Percentiles rank a stretch among this genome's conserved stretches.
Conservation (phyloP, 2,888 invertebrate species). For the Erebia aethiops region DNA sequence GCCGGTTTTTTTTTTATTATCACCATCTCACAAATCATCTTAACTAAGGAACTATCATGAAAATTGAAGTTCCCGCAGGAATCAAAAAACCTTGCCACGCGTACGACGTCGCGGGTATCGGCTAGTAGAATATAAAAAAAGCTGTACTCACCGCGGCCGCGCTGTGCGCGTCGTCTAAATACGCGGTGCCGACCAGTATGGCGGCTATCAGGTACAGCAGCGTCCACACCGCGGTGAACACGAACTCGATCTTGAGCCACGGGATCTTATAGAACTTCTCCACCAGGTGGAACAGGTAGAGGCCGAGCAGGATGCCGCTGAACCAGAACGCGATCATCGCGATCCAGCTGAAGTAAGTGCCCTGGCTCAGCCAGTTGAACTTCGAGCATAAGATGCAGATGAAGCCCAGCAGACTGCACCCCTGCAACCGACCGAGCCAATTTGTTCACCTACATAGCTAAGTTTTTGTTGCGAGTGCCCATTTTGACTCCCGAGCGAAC, state of each 20-base stretch:
- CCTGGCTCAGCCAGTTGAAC: conserved; percentile 79
- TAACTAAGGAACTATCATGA: too few relatives aligned
- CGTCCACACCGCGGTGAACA: conserved; percentile 89
- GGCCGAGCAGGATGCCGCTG: conserved; percentile 88
- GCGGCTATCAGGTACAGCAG: conserved; percentile 90
- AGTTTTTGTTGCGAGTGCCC: too few relatives aligned
- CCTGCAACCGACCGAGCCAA: conserved; percentile 62
- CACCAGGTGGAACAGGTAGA: conserved; percentile 93
- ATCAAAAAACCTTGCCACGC: too few relatives aligned
- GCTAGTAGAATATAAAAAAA: too few relatives aligned
- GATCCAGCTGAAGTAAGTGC: conserved; percentile 89
- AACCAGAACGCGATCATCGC: conserved; percentile 94
- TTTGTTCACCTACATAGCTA: too few relatives aligned
- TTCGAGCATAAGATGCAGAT: conserved; percentile 88
- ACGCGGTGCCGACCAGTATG: conserved; percentile 84
- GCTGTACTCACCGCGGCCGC: conserved; percentile 88
- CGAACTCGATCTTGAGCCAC: conserved; percentile 92
- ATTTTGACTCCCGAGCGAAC: too few relatives aligned
- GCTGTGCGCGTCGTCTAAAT: conserved; percentile 80
- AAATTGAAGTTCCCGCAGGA: too few relatives aligned
- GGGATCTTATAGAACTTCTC: conserved; percentile 93
- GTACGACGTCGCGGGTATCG: too few relatives aligned
- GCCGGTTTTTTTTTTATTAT: too few relatives aligned
- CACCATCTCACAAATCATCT: too few relatives aligned
- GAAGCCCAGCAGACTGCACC: conserved; percentile 88